Percentiles rank a stretch among this genome's conserved stretches.
These are phyloP conservation scores for Oscheius sp. DNA, from an alignment of 2,888 invertebrate genomes.

Conservation along the genomic window DNA sequence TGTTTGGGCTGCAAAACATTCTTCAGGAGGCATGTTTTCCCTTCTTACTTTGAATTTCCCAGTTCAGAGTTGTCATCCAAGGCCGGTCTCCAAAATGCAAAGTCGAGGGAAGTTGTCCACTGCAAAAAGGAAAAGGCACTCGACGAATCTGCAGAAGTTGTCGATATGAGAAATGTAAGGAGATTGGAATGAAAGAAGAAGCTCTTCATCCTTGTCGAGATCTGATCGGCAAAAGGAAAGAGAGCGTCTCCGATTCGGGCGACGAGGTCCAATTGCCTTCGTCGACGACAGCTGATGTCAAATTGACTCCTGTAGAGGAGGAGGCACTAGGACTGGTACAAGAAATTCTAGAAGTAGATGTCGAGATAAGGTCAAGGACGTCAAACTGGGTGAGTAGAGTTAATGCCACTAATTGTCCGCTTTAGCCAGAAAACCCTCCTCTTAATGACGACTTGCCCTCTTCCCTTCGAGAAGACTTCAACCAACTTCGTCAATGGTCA, in stretches of 20 bases:
- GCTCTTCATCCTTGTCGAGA: conserved; percentile 57
- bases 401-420: too few relatives aligned
- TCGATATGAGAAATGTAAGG: conserved; percentile 48
- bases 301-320: conserved; percentile 7
- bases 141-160: conserved; percentile 54
- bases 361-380: neutral
- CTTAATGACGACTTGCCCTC: conserved; percentile 42
- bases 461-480: conserved; percentile 44
- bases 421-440: neutral
- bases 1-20: conserved; percentile 31
- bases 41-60: too few relatives aligned
- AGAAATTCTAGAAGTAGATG: neutral
- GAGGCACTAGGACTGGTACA: conserved; percentile 9
- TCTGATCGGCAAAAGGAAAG: conserved; percentile 50
- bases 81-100: conserved; percentile 50
- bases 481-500: conserved; percentile 47
- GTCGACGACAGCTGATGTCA: conserved; percentile 10
- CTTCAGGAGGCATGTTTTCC: neutral
- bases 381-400: neutral
- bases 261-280: conserved; percentile 40
- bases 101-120: conserved; percentile 45
- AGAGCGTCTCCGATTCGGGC: conserved; percentile 35
- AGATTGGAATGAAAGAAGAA: conserved; percentile 57
- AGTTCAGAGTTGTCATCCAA: conserved; percentile 42
- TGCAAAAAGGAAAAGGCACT: conserved; percentile 44